Conservation (phyloP, 2,888 invertebrate species). For the Odontocolon sp. region DNA sequence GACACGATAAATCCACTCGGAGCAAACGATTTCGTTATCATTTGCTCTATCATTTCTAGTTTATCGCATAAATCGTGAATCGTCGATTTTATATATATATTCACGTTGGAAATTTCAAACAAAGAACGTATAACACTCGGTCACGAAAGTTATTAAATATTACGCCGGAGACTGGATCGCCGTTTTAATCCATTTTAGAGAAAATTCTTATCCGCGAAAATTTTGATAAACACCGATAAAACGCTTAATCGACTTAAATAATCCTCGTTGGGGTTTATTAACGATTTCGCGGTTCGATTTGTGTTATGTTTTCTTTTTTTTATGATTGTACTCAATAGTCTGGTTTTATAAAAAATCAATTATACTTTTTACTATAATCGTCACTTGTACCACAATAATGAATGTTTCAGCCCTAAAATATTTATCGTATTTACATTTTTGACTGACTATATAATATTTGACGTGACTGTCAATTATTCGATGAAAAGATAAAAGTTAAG, state of each 20-base stretch:
- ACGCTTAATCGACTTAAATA: no score
- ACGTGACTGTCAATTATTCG: slow-evolving; percentile 50
- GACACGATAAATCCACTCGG: not conserved
- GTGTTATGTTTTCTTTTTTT: no score
- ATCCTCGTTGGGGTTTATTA: no score
- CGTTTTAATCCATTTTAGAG: not conserved
- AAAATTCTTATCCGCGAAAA: not conserved
- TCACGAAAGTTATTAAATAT: no score
- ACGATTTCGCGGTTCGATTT: no score
- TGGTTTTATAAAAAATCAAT: slow-evolving; percentile 17
- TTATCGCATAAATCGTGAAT: no score
- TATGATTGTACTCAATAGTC: slow-evolving; percentile 5
- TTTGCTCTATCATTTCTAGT: no score
- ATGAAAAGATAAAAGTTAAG: not conserved
- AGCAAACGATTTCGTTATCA: no score
- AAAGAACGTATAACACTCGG: not conserved
- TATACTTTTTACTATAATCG: slow-evolving; percentile 21
- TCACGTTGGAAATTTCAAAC: not conserved
- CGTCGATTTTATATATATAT: no score
- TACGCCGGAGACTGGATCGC: no score
- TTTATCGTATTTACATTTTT: slow-evolving; percentile 22
- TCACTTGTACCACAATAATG: slow-evolving; percentile 2
- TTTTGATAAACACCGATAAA: no score
- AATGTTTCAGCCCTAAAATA: slow-evolving; percentile 10
- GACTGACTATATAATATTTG: slow-evolving; percentile 37